Conservation (phyloP, 2,113 vertebrate species). For the Falcunculus frontatus region DNA sequence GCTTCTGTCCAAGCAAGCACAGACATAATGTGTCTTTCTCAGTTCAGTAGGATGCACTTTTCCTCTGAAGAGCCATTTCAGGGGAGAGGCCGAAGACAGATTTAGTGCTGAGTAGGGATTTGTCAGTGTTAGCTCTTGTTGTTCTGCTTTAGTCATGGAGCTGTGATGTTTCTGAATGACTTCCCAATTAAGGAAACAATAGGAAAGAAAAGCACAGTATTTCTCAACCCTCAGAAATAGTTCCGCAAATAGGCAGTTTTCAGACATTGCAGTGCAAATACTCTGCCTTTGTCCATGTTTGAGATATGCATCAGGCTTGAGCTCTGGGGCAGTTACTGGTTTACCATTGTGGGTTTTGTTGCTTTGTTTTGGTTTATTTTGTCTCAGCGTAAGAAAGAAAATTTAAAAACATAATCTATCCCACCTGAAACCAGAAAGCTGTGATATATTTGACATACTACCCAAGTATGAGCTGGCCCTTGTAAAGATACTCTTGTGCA, state of each 20-base stretch:
- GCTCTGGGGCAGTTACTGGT: neutral
- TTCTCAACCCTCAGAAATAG: neutral
- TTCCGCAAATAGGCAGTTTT: neutral
- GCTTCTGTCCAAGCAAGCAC: neutral
- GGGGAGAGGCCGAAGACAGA: neutral
- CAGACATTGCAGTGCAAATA: neutral
- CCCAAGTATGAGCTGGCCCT: neutral
- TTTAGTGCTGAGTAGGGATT: neutral
- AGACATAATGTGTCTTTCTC: neutral
- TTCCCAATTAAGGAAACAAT: neutral
- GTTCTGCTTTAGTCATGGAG: neutral
- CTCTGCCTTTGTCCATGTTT: neutral
- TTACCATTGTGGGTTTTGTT: neutral
- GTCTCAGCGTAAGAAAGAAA: neutral
- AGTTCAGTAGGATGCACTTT: neutral
- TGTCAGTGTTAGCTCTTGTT: neutral
- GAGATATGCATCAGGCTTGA: neutral
- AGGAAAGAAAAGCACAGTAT: neutral
- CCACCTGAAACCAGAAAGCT: neutral
- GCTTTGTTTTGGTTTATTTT: neutral
- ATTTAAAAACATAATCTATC: neutral
- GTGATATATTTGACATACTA: neutral
- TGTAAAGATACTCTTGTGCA: neutral
- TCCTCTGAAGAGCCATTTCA: fast-evolving
- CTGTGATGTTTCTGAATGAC: neutral